Base-by-base conservation (phyloP, 2,888 invertebrate species). In the Cheilosia scutellata region DNA sequence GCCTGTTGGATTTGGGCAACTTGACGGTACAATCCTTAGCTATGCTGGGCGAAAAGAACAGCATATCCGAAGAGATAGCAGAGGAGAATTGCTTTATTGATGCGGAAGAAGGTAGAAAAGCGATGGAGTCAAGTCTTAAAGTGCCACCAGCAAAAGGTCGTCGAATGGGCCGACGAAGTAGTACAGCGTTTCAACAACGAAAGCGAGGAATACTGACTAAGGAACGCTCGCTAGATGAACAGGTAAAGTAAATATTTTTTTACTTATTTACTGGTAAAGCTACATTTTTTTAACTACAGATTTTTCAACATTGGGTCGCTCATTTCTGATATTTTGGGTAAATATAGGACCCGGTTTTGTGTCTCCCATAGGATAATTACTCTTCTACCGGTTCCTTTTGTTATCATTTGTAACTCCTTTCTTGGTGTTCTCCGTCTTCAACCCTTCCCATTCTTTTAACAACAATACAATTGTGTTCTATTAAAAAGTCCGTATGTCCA, bases 41-140 rank as follows among this genome's bases (percentile, higher is more conserved):
- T 0, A 92, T 93, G 66, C 93, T 93, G 87, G 93, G 94, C 84
- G 94, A 94, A 82, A 94, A 94, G 77, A 94, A 94, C 31, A 92
- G 94, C n/a, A 94, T 94, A 87, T 94, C 94, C 72, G 95, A 94
- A 89, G 94, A 94, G 89, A 76, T 87, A 33, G 93, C 94, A 3
- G 95, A 94, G 75, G 95, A 94, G 88, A 92, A 92, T 63, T 93
- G 93, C 37, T 93, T 94, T 82, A 89, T 87, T 62, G 88, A 82
- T 62, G 77, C 63, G 1, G 68, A 68, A 51, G 77, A 63, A 9
- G 49, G 44, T n/a, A 62, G 66, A 13, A 80, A 62, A 37, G 62
- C 60, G 0, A 66, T 72, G 31, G 89, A 88, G 44, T 86, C 88
- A 11, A 90, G 88, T 68, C 87, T 90, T 72, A 90, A 91, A 87